Evolutionary conservation across 2,888 invertebrate genomes (phyloP).

Genomic region (Odontocolon sp.): DNA sequence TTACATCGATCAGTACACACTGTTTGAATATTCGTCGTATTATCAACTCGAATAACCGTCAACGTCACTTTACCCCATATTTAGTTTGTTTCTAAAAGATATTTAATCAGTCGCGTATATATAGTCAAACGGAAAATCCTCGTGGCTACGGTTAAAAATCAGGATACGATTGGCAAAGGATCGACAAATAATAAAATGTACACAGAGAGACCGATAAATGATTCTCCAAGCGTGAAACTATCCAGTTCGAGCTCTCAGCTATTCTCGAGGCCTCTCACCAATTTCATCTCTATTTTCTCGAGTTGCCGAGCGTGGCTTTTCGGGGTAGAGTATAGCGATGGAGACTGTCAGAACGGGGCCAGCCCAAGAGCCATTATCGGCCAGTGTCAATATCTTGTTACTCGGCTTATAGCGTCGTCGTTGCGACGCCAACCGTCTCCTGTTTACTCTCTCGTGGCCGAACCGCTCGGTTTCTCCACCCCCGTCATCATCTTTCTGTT

Average conservation of each 20-base stretch:
- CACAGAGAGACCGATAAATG: constrained; percentile 56
- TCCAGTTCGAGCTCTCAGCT: constrained; percentile 60
- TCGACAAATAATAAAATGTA: constrained; percentile 53
- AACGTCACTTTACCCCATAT: background rate
- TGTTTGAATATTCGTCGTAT: constrained; percentile 8
- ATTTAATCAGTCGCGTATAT: background rate
- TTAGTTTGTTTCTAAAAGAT: too few species aligned
- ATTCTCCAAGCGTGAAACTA: constrained; percentile 72
- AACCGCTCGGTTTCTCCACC: constrained; percentile 56
- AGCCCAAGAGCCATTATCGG: constrained; percentile 74
- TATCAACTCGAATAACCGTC: too few species aligned
- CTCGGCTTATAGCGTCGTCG: constrained; percentile 67
- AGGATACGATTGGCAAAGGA: constrained; percentile 28
- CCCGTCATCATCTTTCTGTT: constrained; percentile 25
- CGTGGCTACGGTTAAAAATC: too few species aligned
- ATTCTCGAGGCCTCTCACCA: constrained; percentile 70
- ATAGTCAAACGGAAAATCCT: constrained; percentile 1
- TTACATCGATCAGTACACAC: constrained; percentile 65
- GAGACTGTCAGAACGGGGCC: constrained; percentile 65
- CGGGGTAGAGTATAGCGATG: constrained; percentile 51
- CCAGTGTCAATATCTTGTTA: constrained; percentile 78
- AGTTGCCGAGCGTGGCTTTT: constrained; percentile 58
- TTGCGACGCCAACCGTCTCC: constrained; percentile 72
- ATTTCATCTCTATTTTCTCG: constrained; percentile 76
- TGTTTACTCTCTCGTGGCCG: constrained; percentile 73